phyloP scores from a whole-genome alignment of 2,113 vertebrate species.

The Neogobius melanostomus region DNA sequence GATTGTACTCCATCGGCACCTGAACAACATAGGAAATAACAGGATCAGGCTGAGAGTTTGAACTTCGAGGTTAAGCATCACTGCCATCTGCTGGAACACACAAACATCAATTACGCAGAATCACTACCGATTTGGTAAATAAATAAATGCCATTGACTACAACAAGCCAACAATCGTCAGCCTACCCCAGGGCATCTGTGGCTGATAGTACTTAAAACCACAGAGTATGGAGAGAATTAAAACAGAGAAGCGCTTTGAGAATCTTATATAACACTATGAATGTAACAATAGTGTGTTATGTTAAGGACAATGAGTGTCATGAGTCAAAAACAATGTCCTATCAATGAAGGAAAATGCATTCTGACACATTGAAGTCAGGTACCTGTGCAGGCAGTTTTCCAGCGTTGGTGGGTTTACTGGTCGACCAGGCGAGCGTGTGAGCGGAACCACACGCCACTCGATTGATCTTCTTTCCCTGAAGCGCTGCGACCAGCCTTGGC shows the following conservation, averaged over 20 bases:
- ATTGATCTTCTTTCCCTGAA: constrained; percentile 99
- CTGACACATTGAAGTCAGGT: background rate
- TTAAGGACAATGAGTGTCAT: no score
- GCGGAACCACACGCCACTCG: constrained; percentile 96
- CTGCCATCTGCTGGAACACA: constrained; percentile 54
- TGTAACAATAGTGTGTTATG: no score
- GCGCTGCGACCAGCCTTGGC: constrained; percentile 91
- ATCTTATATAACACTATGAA: no score
- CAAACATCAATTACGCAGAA: background rate
- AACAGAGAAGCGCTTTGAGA: no score
- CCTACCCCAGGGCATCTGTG: no score
- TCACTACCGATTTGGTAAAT: background rate
- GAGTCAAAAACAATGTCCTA: no score
- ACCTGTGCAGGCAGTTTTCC: constrained; percentile 97
- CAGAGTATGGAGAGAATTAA: no score
- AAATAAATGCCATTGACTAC: no score
- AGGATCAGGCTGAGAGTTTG: background rate
- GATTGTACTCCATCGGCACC: constrained; percentile 99
- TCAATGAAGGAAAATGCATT: background rate
- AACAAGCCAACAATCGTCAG: no score
- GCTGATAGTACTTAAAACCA: no score
- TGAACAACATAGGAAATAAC: constrained; percentile 47
- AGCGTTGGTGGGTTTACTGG: constrained; percentile 95
- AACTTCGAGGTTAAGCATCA: constrained; percentile 14
- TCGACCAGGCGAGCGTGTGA: constrained; percentile 97